Evolutionary conservation across 2,113 vertebrate genomes (phyloP).

Genomic region (Lepus europaeus): DNA sequence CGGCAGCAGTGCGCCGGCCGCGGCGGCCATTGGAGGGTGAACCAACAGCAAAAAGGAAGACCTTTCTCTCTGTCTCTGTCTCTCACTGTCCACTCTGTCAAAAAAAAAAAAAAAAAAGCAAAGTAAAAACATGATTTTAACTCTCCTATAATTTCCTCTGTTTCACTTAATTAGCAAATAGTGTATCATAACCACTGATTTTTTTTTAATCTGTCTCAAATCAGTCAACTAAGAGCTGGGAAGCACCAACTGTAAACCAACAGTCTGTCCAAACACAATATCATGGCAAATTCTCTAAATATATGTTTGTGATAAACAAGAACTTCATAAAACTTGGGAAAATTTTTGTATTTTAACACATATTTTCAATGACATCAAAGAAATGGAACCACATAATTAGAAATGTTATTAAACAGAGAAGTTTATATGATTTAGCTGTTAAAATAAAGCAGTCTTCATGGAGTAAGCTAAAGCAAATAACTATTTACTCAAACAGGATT

Average conservation of each 20-base stretch:
- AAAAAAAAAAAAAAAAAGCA: not conserved
- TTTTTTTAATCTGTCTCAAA: not conserved
- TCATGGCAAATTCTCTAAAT: not conserved
- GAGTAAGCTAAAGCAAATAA: conserved; percentile 48
- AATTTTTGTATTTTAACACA: not conserved
- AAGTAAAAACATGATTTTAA: not conserved
- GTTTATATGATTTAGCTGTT: not conserved
- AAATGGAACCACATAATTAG: conserved; percentile 33
- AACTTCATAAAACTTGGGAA: conserved; percentile 14
- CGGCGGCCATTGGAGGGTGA: no score
- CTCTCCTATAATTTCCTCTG: not conserved
- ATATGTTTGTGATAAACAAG: not conserved
- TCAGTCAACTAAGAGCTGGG: not conserved
- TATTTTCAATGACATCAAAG: conserved; percentile 47
- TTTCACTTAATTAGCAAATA: not conserved
- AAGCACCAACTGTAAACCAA: not conserved
- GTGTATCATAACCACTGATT: not conserved
- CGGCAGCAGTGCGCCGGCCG: no score
- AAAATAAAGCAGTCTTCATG: not conserved
- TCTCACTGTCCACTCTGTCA: no score
- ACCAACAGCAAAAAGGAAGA: no score
- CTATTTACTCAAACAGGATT: conserved; percentile 31
- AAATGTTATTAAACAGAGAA: conserved; percentile 7
- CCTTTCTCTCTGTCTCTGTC: no score
- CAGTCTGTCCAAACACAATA: not conserved